Evolutionary conservation across 2,888 invertebrate genomes (phyloP).

Genomic region (Hypomecis punctinalis): DNA sequence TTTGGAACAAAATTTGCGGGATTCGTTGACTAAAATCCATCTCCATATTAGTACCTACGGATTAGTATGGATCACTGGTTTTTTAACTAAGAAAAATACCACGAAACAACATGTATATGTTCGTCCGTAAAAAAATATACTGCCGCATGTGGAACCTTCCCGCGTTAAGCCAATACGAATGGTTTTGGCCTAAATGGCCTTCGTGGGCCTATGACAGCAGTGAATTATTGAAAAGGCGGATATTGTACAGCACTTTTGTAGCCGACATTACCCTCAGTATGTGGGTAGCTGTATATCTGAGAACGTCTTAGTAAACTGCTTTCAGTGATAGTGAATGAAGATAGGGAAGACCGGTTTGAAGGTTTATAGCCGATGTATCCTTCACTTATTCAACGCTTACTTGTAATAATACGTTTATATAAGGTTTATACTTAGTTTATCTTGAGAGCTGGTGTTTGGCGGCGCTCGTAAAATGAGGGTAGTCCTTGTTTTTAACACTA

Average conservation of each 20-base stretch:
- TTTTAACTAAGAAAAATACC: too few relatives aligned
- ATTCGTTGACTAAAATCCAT: too few relatives aligned
- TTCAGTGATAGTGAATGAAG: conserved; percentile 41
- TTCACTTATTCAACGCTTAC: conserved; percentile 33
- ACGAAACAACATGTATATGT: too few relatives aligned
- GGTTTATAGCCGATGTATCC: conserved; percentile 29
- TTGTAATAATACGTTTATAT: conserved; percentile 27
- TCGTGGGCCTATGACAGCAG: too few relatives aligned
- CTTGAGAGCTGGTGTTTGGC: conserved; percentile 4
- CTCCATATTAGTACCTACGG: too few relatives aligned
- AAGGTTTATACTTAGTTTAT: conserved; percentile 19
- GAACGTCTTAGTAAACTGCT: conserved; percentile 39
- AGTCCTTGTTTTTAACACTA: conserved; percentile 1
- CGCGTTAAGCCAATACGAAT: too few relatives aligned
- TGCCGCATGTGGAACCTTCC: too few relatives aligned
- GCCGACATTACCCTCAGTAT: conserved; percentile 20
- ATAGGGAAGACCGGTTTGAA: conserved; percentile 34
- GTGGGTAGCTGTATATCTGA: conserved; percentile 33
- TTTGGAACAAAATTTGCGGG: too few relatives aligned
- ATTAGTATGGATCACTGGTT: too few relatives aligned
- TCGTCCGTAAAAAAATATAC: too few relatives aligned
- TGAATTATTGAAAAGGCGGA: too few relatives aligned
- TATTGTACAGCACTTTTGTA: neutral
- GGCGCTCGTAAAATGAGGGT: conserved; percentile 8
- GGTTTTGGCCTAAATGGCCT: too few relatives aligned